A percentile compares a stretch with the other conserved stretches of the same genome.
Conservation (phyloP, 2,797 vertebrate species). For the Numenius phaeopus region DNA sequence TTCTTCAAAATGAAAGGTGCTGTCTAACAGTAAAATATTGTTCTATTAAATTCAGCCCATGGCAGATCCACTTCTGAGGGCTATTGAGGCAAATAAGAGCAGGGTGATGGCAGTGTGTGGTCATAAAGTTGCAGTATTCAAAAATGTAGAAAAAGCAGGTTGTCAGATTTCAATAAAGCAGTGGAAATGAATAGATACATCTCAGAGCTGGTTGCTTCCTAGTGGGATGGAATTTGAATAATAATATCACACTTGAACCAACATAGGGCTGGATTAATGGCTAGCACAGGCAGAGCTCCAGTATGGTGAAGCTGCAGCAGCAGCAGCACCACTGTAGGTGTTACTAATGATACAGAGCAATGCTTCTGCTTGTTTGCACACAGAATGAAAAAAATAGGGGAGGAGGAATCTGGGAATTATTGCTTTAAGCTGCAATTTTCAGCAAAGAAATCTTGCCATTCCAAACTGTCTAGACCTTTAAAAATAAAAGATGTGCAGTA, state of each 20-base stretch:
- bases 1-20: constrained; percentile 69
- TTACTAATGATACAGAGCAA: constrained; percentile 17
- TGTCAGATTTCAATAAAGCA: constrained; percentile 62
- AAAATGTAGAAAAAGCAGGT: constrained; percentile 68
- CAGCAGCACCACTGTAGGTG: background rate
- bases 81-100: constrained; percentile 74
- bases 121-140: constrained; percentile 73
- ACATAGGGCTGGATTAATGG: constrained; percentile 23
- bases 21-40: constrained; percentile 70
- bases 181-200: constrained; percentile 62
- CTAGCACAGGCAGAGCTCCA: constrained; percentile 39
- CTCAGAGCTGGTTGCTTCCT: constrained; percentile 49
- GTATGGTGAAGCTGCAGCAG: background rate
- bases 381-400: background rate
- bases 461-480: constrained; percentile 80
- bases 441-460: constrained; percentile 77
- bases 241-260: constrained; percentile 52
- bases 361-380: constrained; percentile 30
- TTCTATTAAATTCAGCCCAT: constrained; percentile 74
- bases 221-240: constrained; percentile 65
- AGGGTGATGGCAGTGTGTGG: constrained; percentile 66
- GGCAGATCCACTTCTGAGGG: constrained; percentile 72
- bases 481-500: constrained; percentile 81
- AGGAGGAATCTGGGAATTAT: constrained; percentile 34
- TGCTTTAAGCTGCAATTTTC: constrained; percentile 64